Base-by-base conservation (phyloP, 1,140 invertebrate genomes). In the Rhizoglyphus robini region DNA sequence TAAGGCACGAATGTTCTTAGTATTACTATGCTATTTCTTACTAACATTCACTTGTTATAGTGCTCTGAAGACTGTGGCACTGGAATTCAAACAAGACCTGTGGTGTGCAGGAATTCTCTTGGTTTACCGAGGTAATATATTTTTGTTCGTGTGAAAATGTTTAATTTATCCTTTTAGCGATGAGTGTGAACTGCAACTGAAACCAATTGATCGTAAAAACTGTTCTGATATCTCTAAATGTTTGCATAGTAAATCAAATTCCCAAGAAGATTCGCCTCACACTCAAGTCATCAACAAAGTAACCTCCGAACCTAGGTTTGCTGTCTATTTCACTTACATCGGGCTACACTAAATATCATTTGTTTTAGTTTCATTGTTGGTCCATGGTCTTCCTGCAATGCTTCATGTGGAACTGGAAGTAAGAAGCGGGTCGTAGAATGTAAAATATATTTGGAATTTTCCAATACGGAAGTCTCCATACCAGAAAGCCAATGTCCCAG, bases 381-480 rank as follows among this genome's bases (percentile, higher is more conserved):
- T 36, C 83, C 88, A 63, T 96, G 90, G 90, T 84, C 88, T 11
- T 80, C 86, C 3, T 96, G 93, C 77, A 90, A 85, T 69, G 86
- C 87, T 0, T 86, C 86, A 0, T 96, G 92, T 74, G 91, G 90
- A 0, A 87, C 90, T 73, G 93, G 91, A 0, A 80, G 86, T 36
- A 80, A 86, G 13, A 84, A 83, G 65, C 81, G 89, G 4, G 81
- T 84, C 70, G 90, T 92, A 1, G 82, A 86, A 65, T 96, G 92
- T 76, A 93, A 93, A 79, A 92, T 96, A 69, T 93, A 89, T 75
- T 77, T 96, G 48, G 89, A 93, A 75, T 91, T 91, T 73, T 90
- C 87, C 48, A 79, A 84, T 65, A 91, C 88, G 0, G 84, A 90
- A 41, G 88, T 87, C 0, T 86, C 84, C 68, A 76, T 95, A 13